Conservation (phyloP, 1,140 invertebrate genomes). For the Portunus trituberculatus region DNA sequence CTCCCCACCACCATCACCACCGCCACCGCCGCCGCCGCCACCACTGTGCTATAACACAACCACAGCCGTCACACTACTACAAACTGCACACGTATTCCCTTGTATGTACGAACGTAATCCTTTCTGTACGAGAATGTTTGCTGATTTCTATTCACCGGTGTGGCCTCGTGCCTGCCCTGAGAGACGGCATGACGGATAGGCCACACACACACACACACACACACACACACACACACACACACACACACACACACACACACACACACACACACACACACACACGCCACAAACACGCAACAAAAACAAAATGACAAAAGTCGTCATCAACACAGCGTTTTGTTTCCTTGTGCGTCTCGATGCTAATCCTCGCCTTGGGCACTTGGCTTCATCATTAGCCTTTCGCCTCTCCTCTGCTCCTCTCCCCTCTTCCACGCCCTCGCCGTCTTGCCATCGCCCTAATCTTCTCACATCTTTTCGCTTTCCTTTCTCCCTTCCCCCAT, state of each 20-base stretch:
- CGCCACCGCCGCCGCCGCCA: background rate
- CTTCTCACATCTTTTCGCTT: slow-evolving; percentile 40
- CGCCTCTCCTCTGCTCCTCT: background rate
- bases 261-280: background rate
- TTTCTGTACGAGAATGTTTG: background rate
- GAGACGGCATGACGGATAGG: too few species aligned
- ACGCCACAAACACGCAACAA: background rate
- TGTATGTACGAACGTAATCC: background rate
- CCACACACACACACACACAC: too few species aligned
- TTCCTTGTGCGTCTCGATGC: background rate
- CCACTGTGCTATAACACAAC: background rate
- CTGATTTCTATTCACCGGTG: background rate
- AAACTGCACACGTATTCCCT: background rate
- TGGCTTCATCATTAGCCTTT: slow-evolving; percentile 5
- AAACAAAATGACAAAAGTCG: background rate
- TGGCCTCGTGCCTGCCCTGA: background rate
- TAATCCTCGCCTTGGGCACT: background rate
- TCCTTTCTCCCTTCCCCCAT: slow-evolving; percentile 50
- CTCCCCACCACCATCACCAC: slow-evolving; percentile 46
- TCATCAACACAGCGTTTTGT: background rate
- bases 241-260: too few species aligned
- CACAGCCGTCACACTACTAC: background rate
- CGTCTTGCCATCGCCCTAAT: background rate
- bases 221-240: too few species aligned
- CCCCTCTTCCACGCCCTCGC: background rate